Percentiles rank a stretch among this genome's conserved stretches.
Evolutionary conservation across 2,797 vertebrate genomes (phyloP).

Genomic region (Anomalospiza imberbis): DNA sequence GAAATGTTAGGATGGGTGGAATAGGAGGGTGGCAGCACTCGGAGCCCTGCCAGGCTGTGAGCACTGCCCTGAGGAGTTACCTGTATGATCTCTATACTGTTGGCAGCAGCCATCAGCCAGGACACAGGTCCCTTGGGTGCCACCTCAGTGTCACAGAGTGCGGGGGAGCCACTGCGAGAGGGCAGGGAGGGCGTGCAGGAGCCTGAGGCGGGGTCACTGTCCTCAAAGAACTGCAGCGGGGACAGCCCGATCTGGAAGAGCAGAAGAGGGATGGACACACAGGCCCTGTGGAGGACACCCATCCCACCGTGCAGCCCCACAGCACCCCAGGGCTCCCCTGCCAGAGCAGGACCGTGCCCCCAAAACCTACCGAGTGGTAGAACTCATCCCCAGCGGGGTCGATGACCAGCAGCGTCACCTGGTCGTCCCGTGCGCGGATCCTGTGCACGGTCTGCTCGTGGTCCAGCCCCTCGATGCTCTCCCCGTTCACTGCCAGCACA

Average conservation of each 20-base stretch:
- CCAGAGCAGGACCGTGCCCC: not conserved
- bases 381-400: constrained; percentile 79
- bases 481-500: constrained; percentile 87
- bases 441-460: constrained; percentile 84
- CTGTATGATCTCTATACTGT: constrained; percentile 70
- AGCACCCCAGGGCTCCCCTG: not conserved
- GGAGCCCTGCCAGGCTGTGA: not conserved
- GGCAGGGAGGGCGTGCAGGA: not conserved
- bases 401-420: constrained; percentile 79
- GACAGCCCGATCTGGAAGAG: constrained; percentile 72
- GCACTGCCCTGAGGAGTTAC: constrained; percentile 29
- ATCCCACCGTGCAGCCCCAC: not conserved
- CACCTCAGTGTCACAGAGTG: constrained; percentile 58
- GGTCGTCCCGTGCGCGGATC: constrained; percentile 76
- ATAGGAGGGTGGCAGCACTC: not conserved
- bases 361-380: constrained; percentile 78
- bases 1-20: not conserved
- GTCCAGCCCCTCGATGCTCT: constrained; percentile 79
- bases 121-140: constrained; percentile 67
- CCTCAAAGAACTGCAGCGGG: constrained; percentile 72
- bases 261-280: rapidly evolving
- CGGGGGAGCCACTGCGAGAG: constrained; percentile 8
- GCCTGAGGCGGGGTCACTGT: not conserved
- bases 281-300: not conserved
- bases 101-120: constrained; percentile 63